phyloP scores from a whole-genome alignment of 2,888 invertebrate genomes.

The Andrena haemorrhoa region DNA sequence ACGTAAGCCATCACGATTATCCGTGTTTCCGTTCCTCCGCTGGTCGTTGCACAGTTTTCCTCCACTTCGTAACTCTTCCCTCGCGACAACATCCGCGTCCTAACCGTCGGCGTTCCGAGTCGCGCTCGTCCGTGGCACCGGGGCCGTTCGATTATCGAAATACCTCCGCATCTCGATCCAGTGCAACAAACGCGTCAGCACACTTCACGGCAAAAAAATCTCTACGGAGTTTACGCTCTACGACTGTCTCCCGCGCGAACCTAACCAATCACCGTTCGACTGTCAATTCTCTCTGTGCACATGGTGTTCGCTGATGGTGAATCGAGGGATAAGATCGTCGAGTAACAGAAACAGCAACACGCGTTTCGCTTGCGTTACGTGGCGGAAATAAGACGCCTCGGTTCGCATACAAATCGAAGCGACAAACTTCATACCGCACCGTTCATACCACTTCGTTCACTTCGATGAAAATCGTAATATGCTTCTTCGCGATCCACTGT shows the following conservation, averaged over 20 bases:
- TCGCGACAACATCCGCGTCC: not conserved
- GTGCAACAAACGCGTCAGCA: not conserved
- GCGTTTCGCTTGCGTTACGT: conserved; percentile 4
- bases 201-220: conserved; percentile 17
- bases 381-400: not conserved
- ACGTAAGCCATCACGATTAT: conserved; percentile 86
- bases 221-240: conserved; percentile 2
- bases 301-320: not conserved
- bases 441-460: conserved; percentile 18
- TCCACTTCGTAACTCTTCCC: not conserved
- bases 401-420: conserved; percentile 20
- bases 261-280: too few species aligned
- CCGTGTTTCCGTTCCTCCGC: conserved; percentile 8
- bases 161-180: conserved; percentile 46
- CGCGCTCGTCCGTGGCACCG: conserved; percentile 21
- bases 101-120: conserved; percentile 20
- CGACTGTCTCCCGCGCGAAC: conserved; percentile 6
- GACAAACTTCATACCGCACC: conserved; percentile 21
- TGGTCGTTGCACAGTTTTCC: not conserved
- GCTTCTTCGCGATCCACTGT: not conserved
- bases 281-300: not conserved
- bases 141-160: conserved; percentile 44
- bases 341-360: not conserved
- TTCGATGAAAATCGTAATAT: not conserved
- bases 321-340: too few species aligned